phyloP scores from a whole-genome alignment of 2,888 invertebrate genomes.

The Caprella mutica region DNA sequence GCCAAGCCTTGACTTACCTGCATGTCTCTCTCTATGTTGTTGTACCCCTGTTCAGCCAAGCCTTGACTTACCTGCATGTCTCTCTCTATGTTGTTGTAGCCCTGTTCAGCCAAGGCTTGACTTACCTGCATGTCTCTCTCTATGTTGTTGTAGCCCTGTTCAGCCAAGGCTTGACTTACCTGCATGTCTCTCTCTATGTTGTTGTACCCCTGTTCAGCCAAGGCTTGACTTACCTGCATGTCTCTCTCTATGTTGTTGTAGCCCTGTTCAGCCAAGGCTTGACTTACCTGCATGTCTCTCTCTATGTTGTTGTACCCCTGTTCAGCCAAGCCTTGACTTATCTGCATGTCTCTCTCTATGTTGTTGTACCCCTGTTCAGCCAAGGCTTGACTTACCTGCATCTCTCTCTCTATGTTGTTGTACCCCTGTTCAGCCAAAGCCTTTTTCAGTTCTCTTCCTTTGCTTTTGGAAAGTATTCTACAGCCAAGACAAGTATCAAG shows the following conservation, averaged over 20 bases:
- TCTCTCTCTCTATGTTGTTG: slow-evolving; percentile 22
- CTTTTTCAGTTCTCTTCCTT: slow-evolving; percentile 14
- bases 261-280: slow-evolving; percentile 29
- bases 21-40: slow-evolving; percentile 24
- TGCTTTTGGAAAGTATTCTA: slow-evolving; percentile 13
- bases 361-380: slow-evolving; percentile 31
- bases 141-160: slow-evolving; percentile 29
- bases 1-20: no score
- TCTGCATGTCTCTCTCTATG: slow-evolving; percentile 27
- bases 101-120: slow-evolving; percentile 27
- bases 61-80: slow-evolving; percentile 33
- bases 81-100: slow-evolving; percentile 26
- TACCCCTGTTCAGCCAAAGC: slow-evolving; percentile 30
- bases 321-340: slow-evolving; percentile 22
- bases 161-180: slow-evolving; percentile 27
- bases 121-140: slow-evolving; percentile 27
- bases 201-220: slow-evolving; percentile 30
- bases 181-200: slow-evolving; percentile 26
- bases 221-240: slow-evolving; percentile 32
- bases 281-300: slow-evolving; percentile 26
- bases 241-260: slow-evolving; percentile 23
- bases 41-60: slow-evolving; percentile 30
- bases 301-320: slow-evolving; percentile 30
- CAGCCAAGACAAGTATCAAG: slow-evolving; percentile 19
- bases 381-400: slow-evolving; percentile 33